Percentiles rank a stretch among this genome's conserved stretches.
phyloP scores from a whole-genome alignment of 2,888 invertebrate species.

The Lycaena phlaeas region DNA sequence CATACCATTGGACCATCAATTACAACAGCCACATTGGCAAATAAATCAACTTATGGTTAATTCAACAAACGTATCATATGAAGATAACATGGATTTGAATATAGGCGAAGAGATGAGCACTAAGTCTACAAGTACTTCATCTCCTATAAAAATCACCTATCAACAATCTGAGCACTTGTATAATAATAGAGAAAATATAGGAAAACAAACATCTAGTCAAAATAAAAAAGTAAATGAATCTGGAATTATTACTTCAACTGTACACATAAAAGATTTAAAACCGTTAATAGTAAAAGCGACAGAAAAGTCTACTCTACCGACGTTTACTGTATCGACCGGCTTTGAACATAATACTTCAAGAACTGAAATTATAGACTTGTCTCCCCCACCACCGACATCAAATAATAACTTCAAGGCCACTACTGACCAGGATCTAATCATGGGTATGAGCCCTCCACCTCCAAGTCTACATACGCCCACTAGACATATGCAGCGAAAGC shows the following conservation, averaged over 20 bases:
- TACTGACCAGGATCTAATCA: constrained; percentile 61
- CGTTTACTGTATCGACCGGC: constrained; percentile 41
- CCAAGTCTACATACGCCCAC: constrained; percentile 40
- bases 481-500: constrained; percentile 36
- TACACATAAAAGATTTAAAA: constrained; percentile 58
- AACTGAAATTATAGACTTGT: constrained; percentile 60
- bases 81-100: constrained; percentile 55
- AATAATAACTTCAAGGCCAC: constrained; percentile 58
- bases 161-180: neutral
- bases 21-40: constrained; percentile 67
- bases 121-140: constrained; percentile 27
- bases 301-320: constrained; percentile 41
- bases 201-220: constrained; percentile 13
- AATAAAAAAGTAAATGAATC: constrained; percentile 35
- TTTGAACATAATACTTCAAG: constrained; percentile 41
- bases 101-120: constrained; percentile 55
- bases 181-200: constrained; percentile 26
- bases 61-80: constrained; percentile 47
- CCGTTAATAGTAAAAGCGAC: constrained; percentile 49
- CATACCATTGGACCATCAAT: constrained; percentile 50
- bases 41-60: constrained; percentile 61
- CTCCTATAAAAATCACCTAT: constrained; percentile 27
- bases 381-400: constrained; percentile 61
- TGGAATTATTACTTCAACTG: constrained; percentile 62
- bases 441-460: constrained; percentile 72